Base-by-base conservation (phyloP, 2,888 invertebrate species). In the Troglohyphantes excavatus region DNA sequence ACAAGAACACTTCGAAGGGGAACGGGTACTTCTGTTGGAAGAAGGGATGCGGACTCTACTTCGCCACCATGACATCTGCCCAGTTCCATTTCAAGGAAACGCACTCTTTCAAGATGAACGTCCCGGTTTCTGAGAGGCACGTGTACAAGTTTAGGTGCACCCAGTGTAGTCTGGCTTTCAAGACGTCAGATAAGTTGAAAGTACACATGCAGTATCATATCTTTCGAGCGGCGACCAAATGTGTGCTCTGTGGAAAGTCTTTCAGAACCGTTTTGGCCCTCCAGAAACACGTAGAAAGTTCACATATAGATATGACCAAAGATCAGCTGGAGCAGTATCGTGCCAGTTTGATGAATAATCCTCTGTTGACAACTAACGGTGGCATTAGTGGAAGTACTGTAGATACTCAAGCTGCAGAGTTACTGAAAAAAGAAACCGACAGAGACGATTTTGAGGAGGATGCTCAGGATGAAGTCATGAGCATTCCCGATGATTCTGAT, bases 151-250 rank as follows among this genome's bases (percentile, higher is more conserved):
- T 97, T 93, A 95, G 98, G 63, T 99, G 99, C 94, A 97, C 96
- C 93, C 98, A 98, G 94, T 99, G 99, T 94, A 98, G 98, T 91
- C 95, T 99, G 92, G 99, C 98, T 61, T 99, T 99, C 94, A 98
- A 98, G 94, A 98, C 98, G 1, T 95, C 97, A 92, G 98, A 99
- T 92, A 98, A 98, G 94, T 95, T 99, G 82, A 97, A 98, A 92
- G 95, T 97, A 46, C 99, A 99, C 94, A 97, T 97, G 83, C 97
- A 98, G 93, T 98, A 98, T 93, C 99, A 99, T 94, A 95, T 97
- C 89, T 98, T 99, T 93, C 95, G 98, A 90, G 98, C 98, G 92
- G 97, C 98, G 2, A 98, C 98, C 2, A 98, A 98, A 94, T 99
- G 99, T 93, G 96, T 96, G 59, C 94, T 98, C 83, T 99, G 99